Base-by-base conservation (phyloP, 2,888 invertebrate species). In the Synanthedon andrenaeformis region DNA sequence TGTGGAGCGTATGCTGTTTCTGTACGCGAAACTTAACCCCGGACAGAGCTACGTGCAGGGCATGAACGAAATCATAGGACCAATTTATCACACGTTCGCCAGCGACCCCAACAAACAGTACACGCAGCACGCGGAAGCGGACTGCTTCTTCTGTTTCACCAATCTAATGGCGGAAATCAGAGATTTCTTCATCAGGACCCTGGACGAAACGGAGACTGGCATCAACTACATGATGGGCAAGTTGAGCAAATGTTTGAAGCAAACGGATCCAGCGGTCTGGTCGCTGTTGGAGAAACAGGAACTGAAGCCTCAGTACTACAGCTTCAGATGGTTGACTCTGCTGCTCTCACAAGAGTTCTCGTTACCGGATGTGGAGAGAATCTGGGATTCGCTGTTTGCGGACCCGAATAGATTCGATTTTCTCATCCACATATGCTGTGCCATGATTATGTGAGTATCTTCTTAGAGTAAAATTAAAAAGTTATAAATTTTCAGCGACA, bases 1-100 rank as follows among this genome's bases (percentile, higher is more conserved):
- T 3, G 95, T 98, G 0, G 98, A 99, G 76, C 89, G 99, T 57
- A 96, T 99, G 77, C 88, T 99, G 55, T 99, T 99, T 82, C 89
- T 99, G 0, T 99, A 99, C 77, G 97, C 98, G 0, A 99, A 99
- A 85, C 89, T 99, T 12, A 99, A 99, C 89, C 97, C 98, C 0
- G 99, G 99, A 0, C 97, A 98, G 74, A 94, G 97, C 11, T 96
- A 96, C 72, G 96, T 96, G 1, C 96, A 99, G 86, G 99, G 99
- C 53, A 99, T 99, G 99, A 99, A 99, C 85, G 99, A 99, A 84
- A 97, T 99, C 65, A 93, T 99, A 50, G 99, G 98, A 0, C 99
- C 99, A 6, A 96, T 99, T 68, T 99, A 99, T 84, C 97, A 98
- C 80, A 94, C 96, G 0, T 96, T 99, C 80, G 98, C 99, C 6